Percentiles rank a stretch among this genome's conserved stretches.
phyloP scores from a whole-genome alignment of 2,113 vertebrate species.

The Chrysochloris asiatica region DNA sequence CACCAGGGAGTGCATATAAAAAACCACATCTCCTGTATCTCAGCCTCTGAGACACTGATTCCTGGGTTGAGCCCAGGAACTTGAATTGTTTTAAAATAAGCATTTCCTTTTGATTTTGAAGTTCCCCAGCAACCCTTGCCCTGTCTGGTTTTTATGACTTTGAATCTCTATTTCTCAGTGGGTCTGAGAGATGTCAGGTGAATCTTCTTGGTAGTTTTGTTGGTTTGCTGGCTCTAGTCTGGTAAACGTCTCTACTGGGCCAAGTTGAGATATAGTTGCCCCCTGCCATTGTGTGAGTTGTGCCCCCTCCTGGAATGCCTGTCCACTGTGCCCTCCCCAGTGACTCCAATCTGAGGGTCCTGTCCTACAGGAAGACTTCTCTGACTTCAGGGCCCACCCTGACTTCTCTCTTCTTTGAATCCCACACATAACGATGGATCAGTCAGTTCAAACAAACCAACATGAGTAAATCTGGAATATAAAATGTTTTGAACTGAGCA shows the following conservation, averaged over 20 bases:
- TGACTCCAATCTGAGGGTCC: not conserved
- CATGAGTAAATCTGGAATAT: not conserved
- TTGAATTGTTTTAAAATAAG: not conserved
- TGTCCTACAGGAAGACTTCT: not conserved
- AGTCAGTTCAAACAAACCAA: not conserved
- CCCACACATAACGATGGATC: not conserved
- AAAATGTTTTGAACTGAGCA: not conserved
- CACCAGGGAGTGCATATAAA: not conserved
- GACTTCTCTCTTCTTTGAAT: not conserved
- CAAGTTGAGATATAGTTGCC: not conserved
- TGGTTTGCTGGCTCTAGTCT: not conserved
- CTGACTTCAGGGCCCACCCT: not conserved
- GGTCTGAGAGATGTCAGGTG: not conserved
- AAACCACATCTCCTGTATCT: not conserved
- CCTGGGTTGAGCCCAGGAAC: not conserved
- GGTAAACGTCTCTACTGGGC: not conserved
- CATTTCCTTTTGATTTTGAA: not conserved
- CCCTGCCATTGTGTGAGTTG: not conserved
- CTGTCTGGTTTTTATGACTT: not conserved
- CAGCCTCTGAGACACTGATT: not conserved
- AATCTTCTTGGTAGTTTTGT: not conserved
- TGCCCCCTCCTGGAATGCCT: not conserved
- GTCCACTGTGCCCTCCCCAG: not conserved
- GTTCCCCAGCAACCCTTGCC: not conserved
- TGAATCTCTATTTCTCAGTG: not conserved